Evolutionary conservation across 2,888 invertebrate species (phyloP).

Genomic region (Drosophila nigritarsus): DNA sequence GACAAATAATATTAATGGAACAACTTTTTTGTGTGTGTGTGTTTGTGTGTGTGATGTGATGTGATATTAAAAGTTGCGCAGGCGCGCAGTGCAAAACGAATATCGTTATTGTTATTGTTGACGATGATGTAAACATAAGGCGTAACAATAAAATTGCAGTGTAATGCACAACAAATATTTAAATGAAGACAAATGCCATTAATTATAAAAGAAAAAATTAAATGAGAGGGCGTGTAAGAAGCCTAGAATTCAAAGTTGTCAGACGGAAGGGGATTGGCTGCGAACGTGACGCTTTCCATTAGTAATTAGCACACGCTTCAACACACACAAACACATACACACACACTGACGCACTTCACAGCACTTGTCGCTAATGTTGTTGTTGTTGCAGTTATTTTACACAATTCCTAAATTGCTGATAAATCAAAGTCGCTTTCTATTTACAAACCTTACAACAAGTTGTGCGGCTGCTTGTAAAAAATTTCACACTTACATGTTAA

Average conservation of each 20-base stretch:
- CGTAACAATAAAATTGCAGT: constrained; percentile 51
- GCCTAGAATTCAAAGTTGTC: constrained; percentile 34
- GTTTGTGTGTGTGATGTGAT: constrained; percentile 9
- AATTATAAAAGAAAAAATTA: constrained; percentile 14
- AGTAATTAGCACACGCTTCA: constrained; percentile 64
- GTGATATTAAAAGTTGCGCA: constrained; percentile 63
- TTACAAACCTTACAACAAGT: constrained; percentile 49
- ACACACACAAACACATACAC: constrained; percentile 17
- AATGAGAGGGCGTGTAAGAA: constrained; percentile 30
- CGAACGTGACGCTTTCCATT: constrained; percentile 57
- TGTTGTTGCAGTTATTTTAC: constrained; percentile 57
- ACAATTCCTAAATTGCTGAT: constrained; percentile 66
- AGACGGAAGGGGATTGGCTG: constrained; percentile 29
- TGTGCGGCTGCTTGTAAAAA: constrained; percentile 21
- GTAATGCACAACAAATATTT: constrained; percentile 26
- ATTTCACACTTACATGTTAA: constrained; percentile 23
- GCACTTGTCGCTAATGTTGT: constrained; percentile 23
- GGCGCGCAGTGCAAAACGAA: constrained; percentile 48
- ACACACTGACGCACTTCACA: constrained; percentile 9
- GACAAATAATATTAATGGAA: constrained; percentile 59
- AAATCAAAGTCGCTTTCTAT: constrained; percentile 71
- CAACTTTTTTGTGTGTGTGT: constrained; percentile 29
- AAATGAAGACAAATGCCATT: constrained; percentile 12
- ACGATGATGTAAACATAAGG: constrained; percentile 67
- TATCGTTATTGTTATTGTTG: constrained; percentile 11